Conservation (phyloP, 2,888 invertebrate genomes). For the Nowickia ferox region DNA sequence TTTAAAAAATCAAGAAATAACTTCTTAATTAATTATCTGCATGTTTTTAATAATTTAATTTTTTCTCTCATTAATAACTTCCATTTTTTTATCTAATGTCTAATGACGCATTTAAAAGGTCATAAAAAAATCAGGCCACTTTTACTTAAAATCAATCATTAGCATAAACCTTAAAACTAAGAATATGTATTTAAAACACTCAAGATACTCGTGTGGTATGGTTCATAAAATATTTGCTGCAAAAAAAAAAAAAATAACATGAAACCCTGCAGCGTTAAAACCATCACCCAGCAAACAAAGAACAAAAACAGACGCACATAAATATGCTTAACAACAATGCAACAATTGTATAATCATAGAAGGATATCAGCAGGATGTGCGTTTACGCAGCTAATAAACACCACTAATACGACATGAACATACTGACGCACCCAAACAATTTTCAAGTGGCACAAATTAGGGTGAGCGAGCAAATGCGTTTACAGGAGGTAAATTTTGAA, state of each 20-base stretch:
- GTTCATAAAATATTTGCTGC: slow-evolving; percentile 65
- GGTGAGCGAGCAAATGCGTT: slow-evolving; percentile 59
- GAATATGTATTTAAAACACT: slow-evolving; percentile 35
- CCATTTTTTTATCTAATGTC: too few species aligned
- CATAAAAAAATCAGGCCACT: background rate
- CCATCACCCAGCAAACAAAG: slow-evolving; percentile 52
- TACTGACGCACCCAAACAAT: slow-evolving; percentile 26
- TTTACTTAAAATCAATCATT: slow-evolving; percentile 75
- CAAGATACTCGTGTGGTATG: background rate
- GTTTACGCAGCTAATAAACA: slow-evolving; percentile 66
- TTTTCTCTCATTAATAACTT: too few species aligned
- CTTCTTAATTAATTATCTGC: too few species aligned
- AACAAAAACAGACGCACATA: background rate
- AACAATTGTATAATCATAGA: slow-evolving; percentile 29
- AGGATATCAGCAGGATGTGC: slow-evolving; percentile 53
- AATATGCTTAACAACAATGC: slow-evolving; percentile 12
- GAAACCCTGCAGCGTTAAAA: slow-evolving; percentile 63
- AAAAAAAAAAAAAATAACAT: slow-evolving; percentile 57
- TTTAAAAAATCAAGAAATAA: too few species aligned
- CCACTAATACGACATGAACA: slow-evolving; percentile 58
- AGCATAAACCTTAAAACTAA: slow-evolving; percentile 58
- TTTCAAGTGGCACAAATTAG: slow-evolving; percentile 46
- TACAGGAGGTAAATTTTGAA: slow-evolving; percentile 34
- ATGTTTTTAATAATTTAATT: too few species aligned
- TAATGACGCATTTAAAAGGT: too few species aligned